phyloP scores from a whole-genome alignment of 2,113 vertebrate species.

The Zosterops hypoxanthus region DNA sequence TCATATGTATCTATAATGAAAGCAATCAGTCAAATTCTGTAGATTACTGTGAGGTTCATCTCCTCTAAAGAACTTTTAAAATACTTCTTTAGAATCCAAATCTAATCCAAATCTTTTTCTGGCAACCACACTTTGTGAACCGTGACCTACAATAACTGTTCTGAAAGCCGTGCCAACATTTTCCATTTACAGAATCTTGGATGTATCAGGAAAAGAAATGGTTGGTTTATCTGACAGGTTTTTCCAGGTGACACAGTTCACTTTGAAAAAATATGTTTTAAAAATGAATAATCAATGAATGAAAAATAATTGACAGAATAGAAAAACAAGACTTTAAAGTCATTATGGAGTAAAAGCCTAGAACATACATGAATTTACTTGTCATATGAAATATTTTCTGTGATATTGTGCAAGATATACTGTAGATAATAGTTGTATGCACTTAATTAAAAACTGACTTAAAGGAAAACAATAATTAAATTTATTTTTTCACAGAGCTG shows the following conservation, averaged over 20 bases:
- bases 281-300: background rate
- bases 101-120: background rate
- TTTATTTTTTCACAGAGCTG: background rate
- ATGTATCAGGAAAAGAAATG: background rate
- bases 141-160: background rate
- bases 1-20: background rate
- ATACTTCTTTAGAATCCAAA: background rate
- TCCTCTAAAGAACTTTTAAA: background rate
- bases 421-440: background rate
- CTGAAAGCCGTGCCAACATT: background rate
- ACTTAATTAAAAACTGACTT: background rate
- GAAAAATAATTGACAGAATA: accelerated
- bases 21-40: background rate
- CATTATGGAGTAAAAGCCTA: background rate
- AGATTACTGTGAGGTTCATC: background rate
- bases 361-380: background rate
- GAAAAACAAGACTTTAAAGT: background rate
- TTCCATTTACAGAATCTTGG: background rate
- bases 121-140: background rate
- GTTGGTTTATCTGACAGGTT: background rate
- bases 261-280: background rate
- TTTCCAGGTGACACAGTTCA: background rate
- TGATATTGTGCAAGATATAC: background rate
- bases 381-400: background rate
- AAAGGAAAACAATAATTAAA: background rate